Base-by-base conservation (phyloP, 2,113 vertebrate species). In the Tiliqua scincoides region DNA sequence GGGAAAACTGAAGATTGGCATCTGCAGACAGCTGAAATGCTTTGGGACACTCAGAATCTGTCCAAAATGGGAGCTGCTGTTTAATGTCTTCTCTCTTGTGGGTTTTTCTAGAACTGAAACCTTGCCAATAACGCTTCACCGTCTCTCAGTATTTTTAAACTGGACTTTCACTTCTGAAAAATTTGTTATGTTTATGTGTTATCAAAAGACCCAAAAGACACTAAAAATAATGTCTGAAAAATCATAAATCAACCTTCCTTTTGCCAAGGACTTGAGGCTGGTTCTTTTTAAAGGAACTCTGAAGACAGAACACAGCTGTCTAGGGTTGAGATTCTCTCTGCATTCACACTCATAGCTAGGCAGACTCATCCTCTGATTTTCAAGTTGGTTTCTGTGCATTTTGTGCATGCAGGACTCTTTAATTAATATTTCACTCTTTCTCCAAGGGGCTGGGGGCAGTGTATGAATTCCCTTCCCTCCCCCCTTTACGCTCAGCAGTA, bases 221-320 rank as follows among this genome's bases (percentile, higher is more conserved):
- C 77, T 86, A 57, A 73, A 63, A 86, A 35, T 73, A 48, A 86
- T 72, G 52, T 61, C 63, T 48, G 43, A 48, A 7, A 77, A 68
- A 73, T 62, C 63, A 87, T 76, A 78, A 67, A 87, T 87, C 86
- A 87, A 30, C 23, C 40, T 48, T 27, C 61, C 61, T 87, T 87
- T 65, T 68, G 76, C 32, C 52, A 37, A 82, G 52, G 65, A 83
- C 18, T 27, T 77, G 67, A 79, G 4, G 35, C 73, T 76, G 48
- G 37, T 61, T 57, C 63, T 70, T 68, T 76, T 59, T 68, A 57
- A 82, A 74, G 72, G 52, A 79, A 65, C 27, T 12, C 30, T 61
- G 59, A 61, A 82, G 71, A 76, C 63, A 82, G 59, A 82, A 68
- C 10, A 52, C 79, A 68, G 32, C 79, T 82, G 63, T 37, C 48